phyloP scores from a whole-genome alignment of 2,888 invertebrate genomes.

The Drosophila macrospina region DNA sequence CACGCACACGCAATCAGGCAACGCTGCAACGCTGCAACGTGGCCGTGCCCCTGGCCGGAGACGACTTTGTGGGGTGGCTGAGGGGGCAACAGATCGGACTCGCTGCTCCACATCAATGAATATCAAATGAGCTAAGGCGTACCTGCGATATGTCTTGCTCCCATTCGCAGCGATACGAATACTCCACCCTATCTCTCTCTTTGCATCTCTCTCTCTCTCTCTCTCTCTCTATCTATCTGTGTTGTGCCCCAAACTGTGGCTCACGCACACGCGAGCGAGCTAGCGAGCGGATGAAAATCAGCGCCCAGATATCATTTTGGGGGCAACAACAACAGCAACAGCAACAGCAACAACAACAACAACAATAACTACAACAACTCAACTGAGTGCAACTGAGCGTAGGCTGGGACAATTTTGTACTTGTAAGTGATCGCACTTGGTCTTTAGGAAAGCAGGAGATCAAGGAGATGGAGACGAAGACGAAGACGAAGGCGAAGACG shows the following conservation, averaged over 20 bases:
- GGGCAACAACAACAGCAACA: slow-evolving; percentile 20
- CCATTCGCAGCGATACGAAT: slow-evolving; percentile 62
- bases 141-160: slow-evolving; percentile 78
- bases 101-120: slow-evolving; percentile 82
- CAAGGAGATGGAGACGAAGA: not conserved
- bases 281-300: slow-evolving; percentile 60
- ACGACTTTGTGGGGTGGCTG: slow-evolving; percentile 23
- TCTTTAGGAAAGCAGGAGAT: slow-evolving; percentile 1
- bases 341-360: slow-evolving; percentile 17
- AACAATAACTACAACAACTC: slow-evolving; percentile 6
- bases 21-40: slow-evolving; percentile 28
- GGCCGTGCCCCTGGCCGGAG: slow-evolving; percentile 59
- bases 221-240: slow-evolving; percentile 18
- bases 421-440: slow-evolving; percentile 79
- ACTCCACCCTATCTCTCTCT: slow-evolving; percentile 19
- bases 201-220: slow-evolving; percentile 40
- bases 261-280: slow-evolving; percentile 62
- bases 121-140: slow-evolving; percentile 79
- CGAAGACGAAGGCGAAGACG: not conserved
- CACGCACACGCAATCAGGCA: slow-evolving; percentile 25
- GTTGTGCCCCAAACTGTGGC: slow-evolving; percentile 41
- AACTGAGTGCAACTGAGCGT: slow-evolving; percentile 62
- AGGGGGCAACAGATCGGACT: slow-evolving; percentile 56
- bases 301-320: slow-evolving; percentile 66
- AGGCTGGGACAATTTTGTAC: slow-evolving; percentile 77